Conservation (phyloP, 2,888 invertebrate genomes). For the Heteromurus nitidus region DNA sequence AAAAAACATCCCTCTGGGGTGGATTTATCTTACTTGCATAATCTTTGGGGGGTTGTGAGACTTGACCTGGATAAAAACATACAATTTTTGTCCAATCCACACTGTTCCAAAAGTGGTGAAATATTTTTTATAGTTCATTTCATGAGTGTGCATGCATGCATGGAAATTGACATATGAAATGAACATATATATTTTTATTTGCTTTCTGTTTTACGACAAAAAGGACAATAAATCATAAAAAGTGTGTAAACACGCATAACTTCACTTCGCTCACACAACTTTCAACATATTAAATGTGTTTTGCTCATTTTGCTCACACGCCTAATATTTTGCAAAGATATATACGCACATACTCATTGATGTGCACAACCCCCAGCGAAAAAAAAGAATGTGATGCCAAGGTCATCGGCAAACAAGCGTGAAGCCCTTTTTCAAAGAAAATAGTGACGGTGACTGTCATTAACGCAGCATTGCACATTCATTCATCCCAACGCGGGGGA, state of each 20-base stretch:
- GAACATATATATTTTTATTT: too few species aligned
- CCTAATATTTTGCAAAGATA: not conserved
- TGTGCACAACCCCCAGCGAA: not conserved
- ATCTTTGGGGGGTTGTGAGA: not conserved
- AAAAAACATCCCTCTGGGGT: not conserved
- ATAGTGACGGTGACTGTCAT: slow-evolving; percentile 4
- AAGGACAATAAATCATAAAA: not conserved
- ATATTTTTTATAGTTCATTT: too few species aligned
- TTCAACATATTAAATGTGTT: not conserved
- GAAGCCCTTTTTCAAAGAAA: not conserved
- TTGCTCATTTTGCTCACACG: not conserved
- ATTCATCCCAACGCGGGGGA: too few species aligned
- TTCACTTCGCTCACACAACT: not conserved
- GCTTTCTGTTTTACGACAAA: too few species aligned
- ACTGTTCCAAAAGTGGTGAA: not conserved
- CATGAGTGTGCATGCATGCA: too few species aligned
- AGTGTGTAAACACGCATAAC: not conserved
- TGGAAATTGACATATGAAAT: too few species aligned
- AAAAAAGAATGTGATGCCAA: not conserved
- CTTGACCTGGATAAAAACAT: not conserved
- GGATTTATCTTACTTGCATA: not conserved
- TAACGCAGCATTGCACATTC: slow-evolving; percentile 1
- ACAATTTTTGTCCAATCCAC: not conserved
- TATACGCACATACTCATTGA: not conserved
- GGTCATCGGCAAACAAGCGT: slow-evolving; percentile 4